Evolutionary conservation across 2,797 vertebrate species (phyloP), one percentile per base, ranked within the genome.

Genomic region (Calcarius lapponicus): DNA sequence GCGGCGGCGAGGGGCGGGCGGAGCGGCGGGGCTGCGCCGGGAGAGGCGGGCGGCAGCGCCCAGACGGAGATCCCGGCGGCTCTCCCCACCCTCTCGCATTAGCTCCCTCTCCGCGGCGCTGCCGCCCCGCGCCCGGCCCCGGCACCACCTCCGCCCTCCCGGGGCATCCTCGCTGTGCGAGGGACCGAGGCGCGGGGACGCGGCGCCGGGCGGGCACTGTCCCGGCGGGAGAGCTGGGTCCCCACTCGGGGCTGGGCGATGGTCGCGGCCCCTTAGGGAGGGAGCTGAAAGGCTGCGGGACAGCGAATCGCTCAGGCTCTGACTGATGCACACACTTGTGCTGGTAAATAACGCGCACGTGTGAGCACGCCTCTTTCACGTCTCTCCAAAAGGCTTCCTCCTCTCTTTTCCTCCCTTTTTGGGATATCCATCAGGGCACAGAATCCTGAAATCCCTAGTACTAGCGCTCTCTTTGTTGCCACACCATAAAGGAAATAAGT

Each of bases 31-130:
- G 66, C 93, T 64, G 69, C 62, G 79, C 91, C 48, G 66, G 90
- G 61, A 92, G 85, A 82, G 89, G 92, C 61, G 85, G 75, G 83
- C 57, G 83, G 92, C 90, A 32, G 87, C 61, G 88, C 76, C 57
- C 43, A 90, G 64, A 57, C 47, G n/a, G 36, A 96, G 90, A 94
- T 97, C 92, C 75, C 54, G 21, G 65, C 56, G 29, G 93, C 53
- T 58, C 3, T 36, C 91, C 34, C 45, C 54, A 6, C 56, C 71
- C 38, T 34, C 60, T 42, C 71, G 88, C 95, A 94, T 83, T 90
- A 83, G 87, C 47, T 51, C 84, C 74, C 81, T 86, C 90, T 82
- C 62, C 18, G 31, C 57, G 32, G 54, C 36, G 10, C 71, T n/a
- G 13, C 69, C 67, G 43, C 74, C 38, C 57, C 56, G 24, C 32